A percentile compares a stretch with the other conserved stretches of the same genome.
These are phyloP conservation scores for Falco columbarius DNA, from an alignment of 2,797 vertebrate genomes.

Conservation along the genomic window DNA sequence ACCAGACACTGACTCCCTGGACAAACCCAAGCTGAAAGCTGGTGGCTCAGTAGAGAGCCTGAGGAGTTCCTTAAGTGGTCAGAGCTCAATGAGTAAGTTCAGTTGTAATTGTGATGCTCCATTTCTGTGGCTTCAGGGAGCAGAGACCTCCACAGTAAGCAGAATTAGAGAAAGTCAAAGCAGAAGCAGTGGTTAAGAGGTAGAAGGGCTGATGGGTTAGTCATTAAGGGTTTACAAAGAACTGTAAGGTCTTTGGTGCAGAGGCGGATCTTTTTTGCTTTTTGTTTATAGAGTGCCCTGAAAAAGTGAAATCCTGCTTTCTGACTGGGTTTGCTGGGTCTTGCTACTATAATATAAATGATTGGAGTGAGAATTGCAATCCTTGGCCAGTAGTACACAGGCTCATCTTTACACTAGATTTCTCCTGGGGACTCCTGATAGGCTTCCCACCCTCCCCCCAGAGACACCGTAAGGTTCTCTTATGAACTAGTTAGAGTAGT, in stretches of 20 bases:
- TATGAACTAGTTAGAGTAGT: background rate
- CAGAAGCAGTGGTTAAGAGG: background rate
- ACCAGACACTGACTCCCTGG: slow-evolving; percentile 85
- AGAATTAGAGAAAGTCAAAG: background rate
- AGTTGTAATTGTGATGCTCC: background rate
- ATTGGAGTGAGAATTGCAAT: background rate
- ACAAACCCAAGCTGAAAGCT: slow-evolving; percentile 95
- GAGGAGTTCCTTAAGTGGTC: slow-evolving; percentile 94
- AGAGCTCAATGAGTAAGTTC: slow-evolving; percentile 97
- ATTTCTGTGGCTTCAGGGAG: background rate
- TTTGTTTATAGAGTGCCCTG: background rate
- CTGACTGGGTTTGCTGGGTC: background rate
- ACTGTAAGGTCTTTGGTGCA: background rate
- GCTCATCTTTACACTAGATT: background rate
- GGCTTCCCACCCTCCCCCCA: background rate
- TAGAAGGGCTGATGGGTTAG: background rate
- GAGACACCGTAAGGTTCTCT: background rate
- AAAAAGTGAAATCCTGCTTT: background rate
- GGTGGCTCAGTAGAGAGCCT: slow-evolving; percentile 97
- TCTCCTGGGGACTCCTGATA: background rate
- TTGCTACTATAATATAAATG: background rate
- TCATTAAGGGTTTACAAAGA: background rate
- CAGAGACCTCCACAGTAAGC: background rate
- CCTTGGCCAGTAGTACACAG: background rate
- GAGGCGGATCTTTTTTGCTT: background rate